Evolutionary conservation across 2,888 invertebrate genomes (phyloP), one percentile per base, ranked within the genome.

Genomic region (Hofmannophila pseudospretella): DNA sequence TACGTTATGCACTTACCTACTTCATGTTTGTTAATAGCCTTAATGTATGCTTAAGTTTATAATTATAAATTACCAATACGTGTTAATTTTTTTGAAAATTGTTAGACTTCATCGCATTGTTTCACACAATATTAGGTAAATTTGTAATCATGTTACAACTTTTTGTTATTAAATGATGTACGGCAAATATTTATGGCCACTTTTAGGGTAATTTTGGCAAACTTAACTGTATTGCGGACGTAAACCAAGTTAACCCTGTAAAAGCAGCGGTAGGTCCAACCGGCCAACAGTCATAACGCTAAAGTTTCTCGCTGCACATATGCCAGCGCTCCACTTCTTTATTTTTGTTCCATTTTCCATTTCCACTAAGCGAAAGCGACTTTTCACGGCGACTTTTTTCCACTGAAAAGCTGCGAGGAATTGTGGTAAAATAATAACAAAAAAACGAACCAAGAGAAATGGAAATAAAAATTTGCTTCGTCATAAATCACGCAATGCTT

Each of bases 401-500:
- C 50, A 67, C 66, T 68, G 68, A 69, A 76, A 76, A 73, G 72
- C 77, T 67, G 68, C 72, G 73, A 74, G 74, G 69, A 74, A 70
- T 72, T 79, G 76, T 72, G 78, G 80, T 58, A 74, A 81, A 82
- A 80, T 66, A 76, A 68, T 65, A 73, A 65, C 66, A 71, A 77
- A 43, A 72, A 79, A 80, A 77, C 74, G 77, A 68, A 63, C 67
- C 58, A 60, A 72, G 75, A 77, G 78, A 74, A 79, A 77, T 77
- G 81, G 75, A 78, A 81, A 76, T 76, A 79, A 82, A 86, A 84
- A 81, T 81, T 84, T 74, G 80, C 75, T 79, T 76, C 76, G 77
- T 81, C 79, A 82, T 85, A 86, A 85, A 85, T 86, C 79, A 78
- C 69, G 74, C 71, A 80, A 75, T 59, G 74, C 75, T 80, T 85